Evolutionary conservation across 2,888 invertebrate genomes (phyloP), one percentile per base, ranked within the genome.

Genomic region (Melanargia galathea): DNA sequence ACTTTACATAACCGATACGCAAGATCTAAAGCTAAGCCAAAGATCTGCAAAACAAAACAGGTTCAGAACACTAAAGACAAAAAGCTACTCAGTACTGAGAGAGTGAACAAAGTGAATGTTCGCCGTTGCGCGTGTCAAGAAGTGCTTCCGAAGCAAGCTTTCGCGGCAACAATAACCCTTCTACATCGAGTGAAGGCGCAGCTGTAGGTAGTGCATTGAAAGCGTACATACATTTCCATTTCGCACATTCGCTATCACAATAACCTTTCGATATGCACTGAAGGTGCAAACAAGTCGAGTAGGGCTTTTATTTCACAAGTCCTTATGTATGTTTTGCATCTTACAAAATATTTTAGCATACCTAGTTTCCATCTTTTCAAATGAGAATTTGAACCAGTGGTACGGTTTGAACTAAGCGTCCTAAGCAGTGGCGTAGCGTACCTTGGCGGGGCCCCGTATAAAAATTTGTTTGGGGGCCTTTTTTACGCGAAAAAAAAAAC

Each of bases 101-200:
- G 30, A 30, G 30, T 6, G 30, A 30, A 6, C 24, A 24, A 22
- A 48, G 48, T n/a, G 24, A 24, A 24, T 24, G 24, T 24, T 11
- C 46, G 13, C 20, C 3, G 13, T 11, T 18, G 51, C 33, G 16
- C n/a, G 49, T 30, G n/a, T 13, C 33, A 18, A 51, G 11, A 33
- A 52, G 30, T 33, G 51, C 51, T 52, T 52, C 33, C 51, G 11
- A 8, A 18, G 51, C 11, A 5, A 49, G 49, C 33, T 30, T 52
- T 30, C 33, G 20, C 51, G 4, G 16, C 16, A 33, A 33, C 33
- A 16, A 30, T 52, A 52, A 52, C 51, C 51, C 33, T 35, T 52
- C 51, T 11, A 52, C n/a, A n/a, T n/a, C 24, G 48, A 48, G 48
- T 26, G 48, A 49, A 22, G 35, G 52, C 4, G 11, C 11, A 35